A percentile compares a stretch with the other conserved stretches of the same genome.
Conservation (phyloP, 2,113 vertebrate genomes). For the Sakesphorus luctuosus region DNA sequence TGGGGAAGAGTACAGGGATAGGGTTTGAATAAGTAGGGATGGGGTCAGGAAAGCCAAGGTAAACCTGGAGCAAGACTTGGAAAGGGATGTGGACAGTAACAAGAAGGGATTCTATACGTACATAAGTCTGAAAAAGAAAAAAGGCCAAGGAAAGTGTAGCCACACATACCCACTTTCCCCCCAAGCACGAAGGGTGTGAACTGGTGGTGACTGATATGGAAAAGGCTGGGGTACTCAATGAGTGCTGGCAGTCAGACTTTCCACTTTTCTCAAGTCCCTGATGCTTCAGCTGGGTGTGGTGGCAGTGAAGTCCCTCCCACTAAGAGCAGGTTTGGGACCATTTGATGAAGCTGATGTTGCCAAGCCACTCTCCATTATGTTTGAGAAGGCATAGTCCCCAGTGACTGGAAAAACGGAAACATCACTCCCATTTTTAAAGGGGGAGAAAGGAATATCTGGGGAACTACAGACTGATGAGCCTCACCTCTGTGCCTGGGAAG, state of each 20-base stretch:
- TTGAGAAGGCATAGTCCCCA: too few species aligned
- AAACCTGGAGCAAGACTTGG: not conserved
- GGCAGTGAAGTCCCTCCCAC: not conserved
- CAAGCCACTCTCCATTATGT: not conserved
- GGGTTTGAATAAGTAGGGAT: not conserved
- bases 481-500: not conserved
- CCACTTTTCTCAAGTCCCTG: not conserved
- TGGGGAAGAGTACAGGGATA: not conserved
- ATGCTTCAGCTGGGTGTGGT: not conserved
- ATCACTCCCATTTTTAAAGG: too few species aligned
- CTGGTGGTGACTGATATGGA: not conserved
- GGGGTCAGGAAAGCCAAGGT: not conserved
- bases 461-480: not conserved
- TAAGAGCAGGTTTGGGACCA: not conserved
- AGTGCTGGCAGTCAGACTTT: not conserved
- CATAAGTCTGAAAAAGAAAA: not conserved
- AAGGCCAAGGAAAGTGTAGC: not conserved
- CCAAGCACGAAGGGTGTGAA: not conserved
- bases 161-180: too few species aligned
- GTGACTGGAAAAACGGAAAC: too few species aligned
- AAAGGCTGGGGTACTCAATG: not conserved
- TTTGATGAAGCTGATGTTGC: not conserved
- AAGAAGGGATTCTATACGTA: not conserved
- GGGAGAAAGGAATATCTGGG: not conserved
- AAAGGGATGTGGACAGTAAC: not conserved